Evolutionary conservation across 2,113 vertebrate genomes (phyloP).

Genomic region (Spheniscus mendiculus): DNA sequence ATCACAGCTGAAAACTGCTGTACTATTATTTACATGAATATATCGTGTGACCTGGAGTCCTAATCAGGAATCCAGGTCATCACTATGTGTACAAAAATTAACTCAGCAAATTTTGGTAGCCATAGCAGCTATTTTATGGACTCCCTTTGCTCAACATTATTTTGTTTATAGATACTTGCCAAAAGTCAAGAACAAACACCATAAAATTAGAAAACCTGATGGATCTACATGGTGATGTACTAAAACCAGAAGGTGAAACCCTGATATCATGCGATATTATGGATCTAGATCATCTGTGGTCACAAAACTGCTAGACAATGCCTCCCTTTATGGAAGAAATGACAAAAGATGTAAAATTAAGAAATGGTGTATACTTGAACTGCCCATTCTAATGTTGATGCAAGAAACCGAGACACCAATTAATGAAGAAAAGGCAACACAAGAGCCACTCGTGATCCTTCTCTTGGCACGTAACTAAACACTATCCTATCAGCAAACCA

Average conservation of each 20-base stretch:
- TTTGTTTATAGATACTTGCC: neutral
- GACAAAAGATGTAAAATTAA: neutral
- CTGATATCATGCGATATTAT: rapidly evolving
- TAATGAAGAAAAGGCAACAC: neutral
- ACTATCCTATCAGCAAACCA: neutral
- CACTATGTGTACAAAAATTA: neutral
- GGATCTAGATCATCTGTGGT: neutral
- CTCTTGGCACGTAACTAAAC: neutral
- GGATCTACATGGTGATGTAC: neutral
- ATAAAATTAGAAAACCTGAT: neutral
- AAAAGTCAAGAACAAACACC: neutral
- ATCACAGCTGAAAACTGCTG: neutral
- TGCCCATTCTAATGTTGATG: neutral
- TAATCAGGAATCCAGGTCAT: neutral
- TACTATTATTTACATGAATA: neutral
- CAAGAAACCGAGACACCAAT: neutral
- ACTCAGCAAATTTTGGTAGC: neutral
- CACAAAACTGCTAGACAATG: neutral
- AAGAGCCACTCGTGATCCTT: neutral
- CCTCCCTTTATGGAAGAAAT: neutral
- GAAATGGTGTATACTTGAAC: neutral
- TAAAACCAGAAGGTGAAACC: neutral
- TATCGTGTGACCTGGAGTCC: neutral
- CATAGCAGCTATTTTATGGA: neutral
- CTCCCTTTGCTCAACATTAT: neutral